Evolutionary conservation across 2,888 invertebrate genomes (phyloP).

Genomic region (Stramonita haemastoma): DNA sequence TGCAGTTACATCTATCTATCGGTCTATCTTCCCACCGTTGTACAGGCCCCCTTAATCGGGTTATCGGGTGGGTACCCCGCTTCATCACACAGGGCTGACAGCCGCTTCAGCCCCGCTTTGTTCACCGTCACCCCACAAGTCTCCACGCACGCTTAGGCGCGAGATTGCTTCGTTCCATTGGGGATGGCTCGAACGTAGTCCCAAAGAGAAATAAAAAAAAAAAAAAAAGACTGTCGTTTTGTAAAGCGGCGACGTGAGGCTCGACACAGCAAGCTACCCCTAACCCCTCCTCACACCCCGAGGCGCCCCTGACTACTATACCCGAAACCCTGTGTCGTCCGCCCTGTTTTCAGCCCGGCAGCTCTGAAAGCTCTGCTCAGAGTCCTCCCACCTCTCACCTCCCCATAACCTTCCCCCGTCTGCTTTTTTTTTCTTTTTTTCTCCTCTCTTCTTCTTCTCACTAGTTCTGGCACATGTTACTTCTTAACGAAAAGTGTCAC

Average conservation of each 20-base stretch:
- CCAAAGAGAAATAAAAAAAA: neutral
- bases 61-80: too few relatives aligned
- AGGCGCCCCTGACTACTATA: conserved; percentile 14
- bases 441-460: neutral
- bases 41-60: too few relatives aligned
- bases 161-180: neutral
- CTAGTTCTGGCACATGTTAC: neutral
- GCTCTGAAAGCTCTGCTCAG: conserved; percentile 2
- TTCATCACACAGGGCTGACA: too few relatives aligned
- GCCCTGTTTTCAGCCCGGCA: conserved; percentile 2
- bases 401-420: neutral
- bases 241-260: neutral
- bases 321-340: neutral
- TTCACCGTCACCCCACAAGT: too few relatives aligned
- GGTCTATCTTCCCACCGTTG: too few relatives aligned
- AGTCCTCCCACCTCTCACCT: neutral
- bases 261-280: neutral
- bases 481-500: neutral
- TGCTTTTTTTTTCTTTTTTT: neutral
- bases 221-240: neutral
- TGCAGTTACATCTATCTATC: too few relatives aligned
- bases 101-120: too few relatives aligned
- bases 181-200: neutral
- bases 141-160: too few relatives aligned
- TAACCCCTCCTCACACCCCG: conserved; percentile 22